Evolutionary conservation across 2,888 invertebrate genomes (phyloP), one percentile per base, ranked within the genome.

Genomic region (Willowsia nigromaculata): DNA sequence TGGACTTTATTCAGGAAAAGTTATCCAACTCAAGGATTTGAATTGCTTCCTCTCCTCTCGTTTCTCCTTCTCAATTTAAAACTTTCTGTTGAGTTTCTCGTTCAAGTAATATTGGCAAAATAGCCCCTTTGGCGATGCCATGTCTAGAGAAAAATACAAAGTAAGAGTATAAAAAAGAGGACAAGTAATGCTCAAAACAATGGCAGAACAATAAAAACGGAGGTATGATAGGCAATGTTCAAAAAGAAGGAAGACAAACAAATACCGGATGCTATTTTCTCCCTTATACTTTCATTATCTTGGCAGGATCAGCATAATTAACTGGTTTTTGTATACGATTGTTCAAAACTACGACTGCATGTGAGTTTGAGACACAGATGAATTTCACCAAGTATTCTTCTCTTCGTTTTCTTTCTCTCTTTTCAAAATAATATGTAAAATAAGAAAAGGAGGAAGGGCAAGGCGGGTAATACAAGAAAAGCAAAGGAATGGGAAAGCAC

Each of bases 71-170:
- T 27, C 27, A 50, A 76, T 76, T 76, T 15, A 30, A 76, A 76
- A 76, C 76, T 47, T 47, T 76, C 30, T 25, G 2, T 37, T 27
- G 74, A 15, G n/a, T 37, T 30, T 50, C 27, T 76, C 27, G 47
- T 76, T 27, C 2, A 25, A 76, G 27, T 13, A 65, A 74, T 74
- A 56, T 84, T 59, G 53, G 22, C 27, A 33, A 83, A 68, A 84
- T 71, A 40, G 40, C 40, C 56, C 71, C 68, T 71, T 71, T 40
- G 53, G 71, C 43, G 47, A n/a, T 43, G 33, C 62, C 74, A 25
- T 40, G 33, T 40, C n/a, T 6, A 40, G 53, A n/a, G 30, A 85
- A 81, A 80, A 43, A 76, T 90, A 90, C 91, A 93, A 93, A 81
- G 59, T 71, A 56, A 81, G 7, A 81, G 18, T 6, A 6, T 56